phyloP scores from a whole-genome alignment of 1,140 invertebrate genomes.

The Camponotus vicinus region DNA sequence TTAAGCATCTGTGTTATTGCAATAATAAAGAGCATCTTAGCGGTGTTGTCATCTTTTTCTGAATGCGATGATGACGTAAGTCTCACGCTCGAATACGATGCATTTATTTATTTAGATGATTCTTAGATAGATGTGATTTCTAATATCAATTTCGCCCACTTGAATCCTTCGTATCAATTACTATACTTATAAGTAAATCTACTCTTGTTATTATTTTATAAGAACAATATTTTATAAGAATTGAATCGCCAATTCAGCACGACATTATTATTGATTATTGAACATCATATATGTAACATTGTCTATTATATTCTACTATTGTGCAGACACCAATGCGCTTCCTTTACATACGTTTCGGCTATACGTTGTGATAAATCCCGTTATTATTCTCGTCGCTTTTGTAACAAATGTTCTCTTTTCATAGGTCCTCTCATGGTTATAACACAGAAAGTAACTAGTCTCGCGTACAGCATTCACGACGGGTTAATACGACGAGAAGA shows the following conservation, averaged over 20 bases:
- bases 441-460: constrained; percentile 96
- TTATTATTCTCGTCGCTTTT: constrained; percentile 9
- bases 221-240: constrained; percentile 26
- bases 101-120: constrained; percentile 3
- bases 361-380: constrained; percentile 22
- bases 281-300: background rate
- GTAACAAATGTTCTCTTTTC: constrained; percentile 72
- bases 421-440: constrained; percentile 98
- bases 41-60: constrained; percentile 26
- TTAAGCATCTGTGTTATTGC: background rate
- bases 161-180: background rate
- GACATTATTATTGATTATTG: background rate
- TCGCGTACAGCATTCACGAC: constrained; percentile 97
- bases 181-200: background rate
- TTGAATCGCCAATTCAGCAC: constrained; percentile 5
- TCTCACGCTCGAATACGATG: background rate
- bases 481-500: constrained; percentile 89
- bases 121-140: background rate
- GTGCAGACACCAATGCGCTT: constrained; percentile 7
- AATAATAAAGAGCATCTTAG: background rate
- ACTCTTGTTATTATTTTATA: background rate
- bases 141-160: background rate
- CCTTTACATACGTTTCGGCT: constrained; percentile 8
- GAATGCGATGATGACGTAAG: constrained; percentile 16
- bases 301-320: constrained; percentile 11